These are phyloP conservation scores for Anas georgica DNA, from an alignment of 2,797 vertebrate species.

Conservation along the genomic window DNA sequence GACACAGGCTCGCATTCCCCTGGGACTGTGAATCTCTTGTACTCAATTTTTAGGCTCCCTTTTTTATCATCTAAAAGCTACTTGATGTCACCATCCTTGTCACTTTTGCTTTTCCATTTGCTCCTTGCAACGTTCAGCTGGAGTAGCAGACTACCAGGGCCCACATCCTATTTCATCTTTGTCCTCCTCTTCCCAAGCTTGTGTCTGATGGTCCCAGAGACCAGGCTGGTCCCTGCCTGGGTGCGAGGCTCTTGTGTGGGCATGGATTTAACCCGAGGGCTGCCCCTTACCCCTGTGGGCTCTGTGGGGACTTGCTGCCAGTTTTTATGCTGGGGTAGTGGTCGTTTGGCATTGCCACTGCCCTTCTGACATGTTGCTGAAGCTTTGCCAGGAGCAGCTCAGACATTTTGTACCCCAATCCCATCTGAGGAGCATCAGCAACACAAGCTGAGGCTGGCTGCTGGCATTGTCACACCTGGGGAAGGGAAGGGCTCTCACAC, in stretches of 20 bases:
- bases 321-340: accelerated
- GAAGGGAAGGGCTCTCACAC: neutral
- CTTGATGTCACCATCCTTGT: neutral
- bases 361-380: neutral
- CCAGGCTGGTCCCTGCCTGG: neutral
- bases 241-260: neutral
- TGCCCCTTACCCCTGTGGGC: accelerated
- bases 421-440: too few relatives aligned
- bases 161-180: neutral
- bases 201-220: neutral
- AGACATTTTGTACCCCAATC: accelerated
- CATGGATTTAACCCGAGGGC: neutral
- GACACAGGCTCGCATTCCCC: neutral
- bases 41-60: neutral
- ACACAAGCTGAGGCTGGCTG: accelerated
- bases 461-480: accelerated
- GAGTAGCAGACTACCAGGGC: neutral
- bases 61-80: neutral
- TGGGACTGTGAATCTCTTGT: neutral
- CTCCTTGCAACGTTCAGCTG: neutral
- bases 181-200: neutral
- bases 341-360: accelerated
- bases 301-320: neutral
- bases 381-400: neutral
- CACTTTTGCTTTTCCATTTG: slow-evolving; percentile 1